These are phyloP conservation scores for Thunnus maccoyii DNA, from an alignment of 2,113 vertebrate genomes.

Conservation along the genomic window DNA sequence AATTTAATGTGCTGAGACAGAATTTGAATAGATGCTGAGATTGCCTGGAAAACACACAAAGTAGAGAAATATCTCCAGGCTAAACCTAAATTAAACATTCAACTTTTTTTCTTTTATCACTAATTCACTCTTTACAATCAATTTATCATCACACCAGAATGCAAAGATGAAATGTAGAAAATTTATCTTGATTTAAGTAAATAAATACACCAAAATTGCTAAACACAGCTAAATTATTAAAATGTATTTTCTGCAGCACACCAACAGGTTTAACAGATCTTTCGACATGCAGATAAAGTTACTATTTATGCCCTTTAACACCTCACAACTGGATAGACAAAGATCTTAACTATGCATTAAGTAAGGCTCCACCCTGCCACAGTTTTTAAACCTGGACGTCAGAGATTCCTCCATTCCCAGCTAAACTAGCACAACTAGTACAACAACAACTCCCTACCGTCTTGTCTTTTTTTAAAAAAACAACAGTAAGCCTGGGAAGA, in stretches of 20 bases:
- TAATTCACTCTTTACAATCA: neutral
- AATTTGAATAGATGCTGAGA: conserved; percentile 3
- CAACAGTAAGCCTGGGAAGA: conserved; percentile 39
- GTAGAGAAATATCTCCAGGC: neutral
- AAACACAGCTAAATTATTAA: neutral
- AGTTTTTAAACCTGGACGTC: conserved; percentile 1
- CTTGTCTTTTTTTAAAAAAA: conserved; percentile 29
- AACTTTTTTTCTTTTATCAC: neutral
- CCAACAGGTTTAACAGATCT: neutral
- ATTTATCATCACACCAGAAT: neutral
- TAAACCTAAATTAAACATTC: conserved; percentile 8
- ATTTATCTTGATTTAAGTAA: neutral
- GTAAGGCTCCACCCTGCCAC: neutral
- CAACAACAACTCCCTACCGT: conserved; percentile 21
- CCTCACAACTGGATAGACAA: neutral
- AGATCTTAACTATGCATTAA: neutral
- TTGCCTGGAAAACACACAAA: conserved; percentile 5
- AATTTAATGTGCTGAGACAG: neutral
- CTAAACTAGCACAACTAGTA: conserved; percentile 24
- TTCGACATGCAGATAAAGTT: neutral
- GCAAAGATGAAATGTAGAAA: neutral
- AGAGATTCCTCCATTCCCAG: conserved; percentile 21
- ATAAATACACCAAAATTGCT: neutral
- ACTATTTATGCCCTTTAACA: neutral
- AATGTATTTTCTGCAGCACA: no score